Percentiles rank a stretch among this genome's conserved stretches.
phyloP scores from a whole-genome alignment of 2,797 vertebrate species.

The Mus minutoides region DNA sequence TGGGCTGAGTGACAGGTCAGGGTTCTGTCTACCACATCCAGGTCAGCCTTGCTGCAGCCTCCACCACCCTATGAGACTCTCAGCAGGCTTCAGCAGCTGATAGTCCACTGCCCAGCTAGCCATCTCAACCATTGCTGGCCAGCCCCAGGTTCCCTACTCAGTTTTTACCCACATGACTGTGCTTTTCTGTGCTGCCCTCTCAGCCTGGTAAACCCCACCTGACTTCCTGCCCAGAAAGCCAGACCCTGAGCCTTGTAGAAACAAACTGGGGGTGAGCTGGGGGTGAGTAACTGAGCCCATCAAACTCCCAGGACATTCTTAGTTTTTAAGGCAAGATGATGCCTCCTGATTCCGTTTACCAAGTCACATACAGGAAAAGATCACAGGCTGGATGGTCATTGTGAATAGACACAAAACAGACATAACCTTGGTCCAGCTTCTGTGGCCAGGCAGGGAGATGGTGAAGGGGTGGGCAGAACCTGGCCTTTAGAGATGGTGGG shows the following conservation, averaged over 20 bases:
- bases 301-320: not conserved
- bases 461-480: not conserved
- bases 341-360: not conserved
- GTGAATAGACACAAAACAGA: not conserved
- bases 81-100: not conserved
- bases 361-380: not conserved
- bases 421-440: not conserved
- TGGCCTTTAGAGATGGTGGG: not conserved
- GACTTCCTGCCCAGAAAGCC: not conserved
- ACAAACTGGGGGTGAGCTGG: not conserved
- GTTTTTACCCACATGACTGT: not conserved
- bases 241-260: not conserved
- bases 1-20: not conserved
- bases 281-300: not conserved
- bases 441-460: not conserved
- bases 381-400: not conserved
- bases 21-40: not conserved
- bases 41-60: not conserved
- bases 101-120: not conserved
- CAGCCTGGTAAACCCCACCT: accelerated
- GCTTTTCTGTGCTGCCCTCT: not conserved
- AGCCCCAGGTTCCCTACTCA: not conserved
- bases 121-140: not conserved
- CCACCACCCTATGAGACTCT: not conserved
- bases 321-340: not conserved